phyloP scores from a whole-genome alignment of 2,113 vertebrate species.

The Lepus timidus region DNA sequence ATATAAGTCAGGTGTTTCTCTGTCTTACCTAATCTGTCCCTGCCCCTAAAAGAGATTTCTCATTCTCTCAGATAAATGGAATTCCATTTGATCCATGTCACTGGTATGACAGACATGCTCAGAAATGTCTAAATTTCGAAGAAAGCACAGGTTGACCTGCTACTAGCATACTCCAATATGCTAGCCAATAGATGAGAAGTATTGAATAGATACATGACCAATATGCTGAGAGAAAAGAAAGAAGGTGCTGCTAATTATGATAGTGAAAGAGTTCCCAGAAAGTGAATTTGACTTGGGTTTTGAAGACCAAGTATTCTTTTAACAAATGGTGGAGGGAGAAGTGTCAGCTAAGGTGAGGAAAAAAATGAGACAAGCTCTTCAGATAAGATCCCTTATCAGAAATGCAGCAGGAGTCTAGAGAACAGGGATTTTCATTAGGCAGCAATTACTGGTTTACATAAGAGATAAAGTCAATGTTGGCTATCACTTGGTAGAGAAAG shows the following conservation, averaged over 20 bases:
- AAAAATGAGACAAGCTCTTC: background rate
- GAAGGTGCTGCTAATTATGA: background rate
- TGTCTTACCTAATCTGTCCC: background rate
- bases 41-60: background rate
- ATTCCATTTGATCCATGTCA: background rate
- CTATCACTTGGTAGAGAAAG: background rate
- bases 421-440: background rate
- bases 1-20: background rate
- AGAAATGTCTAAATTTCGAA: constrained; percentile 43
- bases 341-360: background rate
- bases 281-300: background rate
- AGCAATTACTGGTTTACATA: background rate
- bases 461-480: background rate
- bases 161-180: background rate
- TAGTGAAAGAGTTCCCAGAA: background rate
- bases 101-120: background rate
- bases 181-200: background rate
- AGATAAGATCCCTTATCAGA: background rate
- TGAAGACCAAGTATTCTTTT: background rate
- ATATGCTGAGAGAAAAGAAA: background rate
- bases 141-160: background rate
- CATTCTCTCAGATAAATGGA: background rate
- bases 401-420: background rate
- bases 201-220: background rate
- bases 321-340: background rate